Evolutionary conservation across 2,113 vertebrate genomes (phyloP).

Genomic region (Camelus bactrianus): DNA sequence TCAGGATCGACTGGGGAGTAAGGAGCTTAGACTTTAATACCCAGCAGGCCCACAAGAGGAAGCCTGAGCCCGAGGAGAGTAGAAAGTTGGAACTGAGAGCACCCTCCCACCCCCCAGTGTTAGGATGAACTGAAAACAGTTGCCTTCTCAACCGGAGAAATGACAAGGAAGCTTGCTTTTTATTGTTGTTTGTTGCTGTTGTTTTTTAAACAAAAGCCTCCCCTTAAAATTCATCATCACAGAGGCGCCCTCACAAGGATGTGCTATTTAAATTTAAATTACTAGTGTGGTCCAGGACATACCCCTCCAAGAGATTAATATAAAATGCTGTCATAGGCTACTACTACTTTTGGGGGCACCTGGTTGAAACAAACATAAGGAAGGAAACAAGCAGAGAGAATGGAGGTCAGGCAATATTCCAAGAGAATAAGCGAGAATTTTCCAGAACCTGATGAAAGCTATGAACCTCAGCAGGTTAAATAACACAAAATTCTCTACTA

Average conservation of each 20-base stretch:
- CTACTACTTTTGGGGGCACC: not conserved
- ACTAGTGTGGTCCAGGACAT: not conserved
- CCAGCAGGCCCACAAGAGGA: not conserved
- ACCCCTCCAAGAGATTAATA: not conserved
- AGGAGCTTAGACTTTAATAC: not conserved
- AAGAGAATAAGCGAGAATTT: not conserved
- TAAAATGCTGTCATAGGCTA: not conserved
- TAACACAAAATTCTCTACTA: not conserved
- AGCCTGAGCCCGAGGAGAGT: not conserved
- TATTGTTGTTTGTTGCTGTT: too few relatives aligned
- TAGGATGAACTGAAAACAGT: not conserved
- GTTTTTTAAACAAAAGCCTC: not conserved
- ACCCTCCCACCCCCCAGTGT: too few relatives aligned
- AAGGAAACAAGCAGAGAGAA: not conserved
- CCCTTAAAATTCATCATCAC: not conserved
- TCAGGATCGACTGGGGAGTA: not conserved
- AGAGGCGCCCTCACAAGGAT: not conserved
- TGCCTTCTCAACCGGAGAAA: not conserved
- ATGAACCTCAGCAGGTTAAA: not conserved
- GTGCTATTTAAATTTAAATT: not conserved
- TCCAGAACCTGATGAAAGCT: not conserved
- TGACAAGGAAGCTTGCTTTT: not conserved
- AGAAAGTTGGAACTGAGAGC: not conserved
- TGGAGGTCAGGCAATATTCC: not conserved
- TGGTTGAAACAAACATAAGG: not conserved